Evolutionary conservation across 2,888 invertebrate species (phyloP), one percentile per base, ranked within the genome.

Genomic region (Dynastes hyllus): DNA sequence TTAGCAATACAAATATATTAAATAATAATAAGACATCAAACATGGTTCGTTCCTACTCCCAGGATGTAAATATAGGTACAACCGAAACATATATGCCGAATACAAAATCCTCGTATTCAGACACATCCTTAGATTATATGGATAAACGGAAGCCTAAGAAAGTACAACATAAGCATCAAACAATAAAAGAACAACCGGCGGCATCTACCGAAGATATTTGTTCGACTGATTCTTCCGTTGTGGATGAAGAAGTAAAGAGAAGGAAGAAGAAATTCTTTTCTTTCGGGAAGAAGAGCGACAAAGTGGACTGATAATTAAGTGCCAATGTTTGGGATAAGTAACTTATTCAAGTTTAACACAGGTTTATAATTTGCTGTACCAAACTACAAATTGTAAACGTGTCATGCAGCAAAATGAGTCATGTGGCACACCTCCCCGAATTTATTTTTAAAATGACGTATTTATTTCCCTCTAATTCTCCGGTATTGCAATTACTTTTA

Each of bases 211-310:
- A 94, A 81, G 94, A 94, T 83, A 89, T 92, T 16, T 90, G 91
- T 79, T 94, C 94, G 1, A 94, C 94, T 0, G 94, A 94, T 86
- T 94, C 94, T 0, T 94, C 94, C 0, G 90, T 93, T 4, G 90
- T 93, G 85, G 94, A 94, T 78, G 93, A 93, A 85, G 93, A 90
- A 82, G 85, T 89, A 22, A 90, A 92, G 77, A 92, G 92, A 53
- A 90, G 93, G 80, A 91, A 91, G 81, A 92, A 93, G 85, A 91
- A 94, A 76, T 91, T 93, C 83, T 92, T 94, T 40, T 76, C 78
- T 51, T 79, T 79, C 53, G 77, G 79, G 80, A 92, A 92, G 58
- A 79, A 40, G 22, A 55, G 16, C 22, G 55, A 55, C 16, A 79
- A 79, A 58, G 55, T 45, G 51, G 79, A 79, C 73, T 77, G 77